These are phyloP conservation scores for Sitta carolinensis DNA, from an alignment of 2,797 vertebrate genomes.

Conservation along the genomic window DNA sequence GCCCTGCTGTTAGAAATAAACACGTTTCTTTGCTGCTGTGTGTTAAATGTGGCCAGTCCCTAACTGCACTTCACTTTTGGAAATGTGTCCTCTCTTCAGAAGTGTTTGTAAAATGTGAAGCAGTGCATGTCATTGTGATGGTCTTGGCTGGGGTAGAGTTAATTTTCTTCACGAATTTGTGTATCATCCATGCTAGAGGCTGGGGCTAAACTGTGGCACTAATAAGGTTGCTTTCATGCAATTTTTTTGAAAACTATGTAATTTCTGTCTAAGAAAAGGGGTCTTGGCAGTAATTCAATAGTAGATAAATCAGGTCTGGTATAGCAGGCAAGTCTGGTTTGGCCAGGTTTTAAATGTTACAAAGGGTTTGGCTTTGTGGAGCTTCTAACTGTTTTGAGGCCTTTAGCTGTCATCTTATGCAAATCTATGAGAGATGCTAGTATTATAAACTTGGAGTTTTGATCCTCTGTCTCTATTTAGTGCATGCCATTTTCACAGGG, in stretches of 20 bases:
- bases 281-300: neutral
- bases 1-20: neutral
- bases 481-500: neutral
- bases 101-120: neutral
- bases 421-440: neutral
- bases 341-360: neutral
- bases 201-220: neutral
- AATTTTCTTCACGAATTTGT: conserved; percentile 59
- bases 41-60: neutral
- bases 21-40: neutral
- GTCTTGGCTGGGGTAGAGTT: neutral
- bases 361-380: neutral
- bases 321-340: neutral
- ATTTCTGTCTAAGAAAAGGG: neutral
- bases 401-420: neutral
- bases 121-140: neutral
- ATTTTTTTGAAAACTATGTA: neutral
- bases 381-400: neutral
- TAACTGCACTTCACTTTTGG: neutral
- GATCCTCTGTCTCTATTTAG: neutral
- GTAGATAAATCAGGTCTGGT: neutral
- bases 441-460: neutral
- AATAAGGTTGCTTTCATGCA: neutral
- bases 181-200: conserved; percentile 53
- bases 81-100: neutral